Evolutionary conservation across 64 coral and sea anemone genomes (phyloP), one percentile per base, ranked within the genome.

Genomic region (Acropora yongei): DNA sequence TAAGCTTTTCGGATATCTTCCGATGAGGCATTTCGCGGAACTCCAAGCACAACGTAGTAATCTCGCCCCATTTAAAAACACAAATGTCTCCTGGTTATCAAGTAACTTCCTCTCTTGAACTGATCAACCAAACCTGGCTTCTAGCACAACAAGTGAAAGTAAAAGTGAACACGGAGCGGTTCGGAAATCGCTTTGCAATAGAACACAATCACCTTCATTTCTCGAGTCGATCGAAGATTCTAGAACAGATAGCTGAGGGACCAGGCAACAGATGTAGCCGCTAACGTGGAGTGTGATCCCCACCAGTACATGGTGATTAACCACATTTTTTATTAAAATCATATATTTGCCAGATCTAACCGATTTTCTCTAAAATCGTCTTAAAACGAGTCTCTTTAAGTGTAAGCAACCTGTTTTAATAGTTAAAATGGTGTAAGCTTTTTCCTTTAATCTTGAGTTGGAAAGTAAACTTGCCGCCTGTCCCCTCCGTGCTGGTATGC

Each of bases 1-100:
- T 95, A 98, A 0, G 96, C 93, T 58, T 92, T 91, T 53, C 92
- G 91, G 78, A 98, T 95, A 13, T 98, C 96, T 39, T 94, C 92
- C 3, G 66, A 68, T 47, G 83, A 73, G 30, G 96, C 96, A 92
- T 94, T 95, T 83, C 84, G 67, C 6, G 88, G 73, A 77, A 91
- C 82, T 9, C 80, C 88, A 2, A 94, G 83, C 17, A 88, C 89
- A 0, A 45, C 72, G 19, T 88, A 94, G 67, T 91, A 95, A 78
- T 94, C 86, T 66, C 84, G 84, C 66, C 93, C 93, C 89, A 95
- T 95, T 65, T 85, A 89, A 76, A 45, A 10, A 67, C 55, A 49
- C 39, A 57, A 50, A 1, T 14, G 44, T 75, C 68, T 77, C 79
- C 66, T 30, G 80, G 20, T 55, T 41, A 48, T 13, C 44, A 66